phyloP scores from a whole-genome alignment of 2,888 invertebrate genomes.

The Acanthoscelides obtectus region DNA sequence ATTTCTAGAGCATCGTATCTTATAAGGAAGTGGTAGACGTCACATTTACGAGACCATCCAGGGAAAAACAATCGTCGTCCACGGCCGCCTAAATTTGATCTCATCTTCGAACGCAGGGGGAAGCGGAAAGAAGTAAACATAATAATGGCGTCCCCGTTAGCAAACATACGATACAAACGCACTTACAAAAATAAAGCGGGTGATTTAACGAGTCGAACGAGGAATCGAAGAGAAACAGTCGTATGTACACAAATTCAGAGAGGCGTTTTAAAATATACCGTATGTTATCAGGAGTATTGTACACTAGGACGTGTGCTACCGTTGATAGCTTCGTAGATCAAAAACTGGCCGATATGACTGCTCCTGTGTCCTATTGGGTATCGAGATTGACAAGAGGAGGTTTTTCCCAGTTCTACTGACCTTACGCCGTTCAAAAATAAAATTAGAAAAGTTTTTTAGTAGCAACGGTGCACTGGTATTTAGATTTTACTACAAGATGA shows the following conservation, averaged over 20 bases:
- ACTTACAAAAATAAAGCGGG: conserved; percentile 13
- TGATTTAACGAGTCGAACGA: conserved; percentile 6
- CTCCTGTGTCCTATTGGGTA: too few relatives aligned
- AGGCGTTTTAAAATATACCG: too few relatives aligned
- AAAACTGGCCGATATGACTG: too few relatives aligned
- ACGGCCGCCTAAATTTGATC: neutral
- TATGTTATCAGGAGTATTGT: too few relatives aligned
- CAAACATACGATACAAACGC: neutral
- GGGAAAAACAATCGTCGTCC: neutral
- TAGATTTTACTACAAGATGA: too few relatives aligned
- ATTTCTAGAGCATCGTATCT: neutral
- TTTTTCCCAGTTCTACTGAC: too few relatives aligned
- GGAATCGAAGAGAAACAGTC: neutral
- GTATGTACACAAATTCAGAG: neutral
- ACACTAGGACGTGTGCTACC: too few relatives aligned
- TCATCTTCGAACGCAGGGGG: neutral
- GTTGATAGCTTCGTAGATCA: too few relatives aligned
- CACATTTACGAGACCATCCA: neutral
- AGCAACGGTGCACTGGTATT: too few relatives aligned
- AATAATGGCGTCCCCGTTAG: neutral
- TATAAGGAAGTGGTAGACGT: neutral
- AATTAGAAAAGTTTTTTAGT: too few relatives aligned
- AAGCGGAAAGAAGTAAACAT: neutral
- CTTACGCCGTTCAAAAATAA: too few relatives aligned
- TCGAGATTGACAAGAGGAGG: too few relatives aligned